Evolutionary conservation across 2,888 invertebrate species (phyloP), one percentile per base, ranked within the genome.

Genomic region (Tipula confusa): DNA sequence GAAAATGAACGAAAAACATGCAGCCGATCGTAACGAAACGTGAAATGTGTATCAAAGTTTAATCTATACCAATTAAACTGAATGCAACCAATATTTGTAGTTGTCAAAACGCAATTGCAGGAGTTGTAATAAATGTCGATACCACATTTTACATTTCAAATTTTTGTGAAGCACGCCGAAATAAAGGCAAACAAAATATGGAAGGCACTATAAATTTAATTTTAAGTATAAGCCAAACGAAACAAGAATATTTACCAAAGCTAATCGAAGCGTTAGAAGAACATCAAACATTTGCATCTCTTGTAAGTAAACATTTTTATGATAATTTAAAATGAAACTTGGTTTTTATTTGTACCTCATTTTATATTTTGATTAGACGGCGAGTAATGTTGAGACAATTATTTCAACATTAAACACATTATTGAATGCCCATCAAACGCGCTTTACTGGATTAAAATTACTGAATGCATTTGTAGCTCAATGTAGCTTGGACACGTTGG

Each of bases 191-290:
- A 9, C 33, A 11, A 33, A 84, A 84, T 82, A 87, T 87, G 87
- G 86, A 87, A 18, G 86, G 86, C 43, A 83, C 86, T 83, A 83
- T 86, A 13, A 85, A 85, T 79, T 86, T 87, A 83, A 85, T 87
- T 31, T 85, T 87, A 85, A 86, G 86, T 6, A 85, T 87, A 36
- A 83, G 86, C 0, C 84, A 83, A 2, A 82, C 86, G 1, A 86
- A 86, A 15, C 84, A 15, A 13, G 84, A 84, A 6, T 84, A 85
- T 83, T 84, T 87, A 9, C 83, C 86, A 13, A 85, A 85, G 13
- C 86, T 86, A 83, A 83, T 87, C 0, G 84, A 86, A 31, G 87
- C 86, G 1, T 84, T 88, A 3, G 85, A 86, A 3, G 87, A 87
- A 48, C 87, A 87, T 79, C 86, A 86, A 84, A 86, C 85, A 84